Evolutionary conservation across 1,140 invertebrate species (phyloP), one percentile per base, ranked within the genome.

Genomic region (Calephelis nemesis): DNA sequence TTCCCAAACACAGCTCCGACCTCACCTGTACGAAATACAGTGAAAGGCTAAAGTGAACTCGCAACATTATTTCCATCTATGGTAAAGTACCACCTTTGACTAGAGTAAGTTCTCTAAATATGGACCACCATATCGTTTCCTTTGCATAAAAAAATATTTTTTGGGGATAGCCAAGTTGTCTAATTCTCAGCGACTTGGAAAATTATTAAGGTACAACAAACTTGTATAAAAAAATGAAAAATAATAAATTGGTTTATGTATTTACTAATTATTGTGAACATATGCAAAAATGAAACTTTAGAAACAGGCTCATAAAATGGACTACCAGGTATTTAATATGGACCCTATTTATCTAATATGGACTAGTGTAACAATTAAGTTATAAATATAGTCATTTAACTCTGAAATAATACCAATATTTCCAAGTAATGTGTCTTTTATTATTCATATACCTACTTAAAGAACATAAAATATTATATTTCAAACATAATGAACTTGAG

Each of bases 21-120:
- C n/a, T n/a, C n/a, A n/a, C n/a, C n/a, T 19, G 3, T 19, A 19
- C 19, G 3, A 19, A 19, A 3, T 19, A 19, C 19, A 19, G 19
- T 19, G 19, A 19, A 19, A 19, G 19, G 19, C 19, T 19, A 19
- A 19, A 19, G 19, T 19, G 19, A 19, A 19, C 19, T 19, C 19
- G 19, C 19, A 19, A 19, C 1, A 19, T 19, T 19, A 19, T 19
- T 19, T 19, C 19, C 19, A 19, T 3, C 19, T 19, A 19, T 19
- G 19, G 3, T 19, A 3, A 19, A 19, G 3, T n/a, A n/a, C n/a
- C n/a, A n/a, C n/a, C n/a, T n/a, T n/a, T n/a, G n/a, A n/a, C n/a
- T 63, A 63, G 62, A 63, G 62, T 63, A 63, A 63, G 62, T 63
- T 63, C 19, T 7, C 62, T 63, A 63, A 47, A 63, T 63, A 63